Percentiles rank a stretch among this genome's conserved stretches.
These are phyloP conservation scores for Podarcis muralis DNA, from an alignment of 2,113 vertebrate species.

Conservation along the genomic window DNA sequence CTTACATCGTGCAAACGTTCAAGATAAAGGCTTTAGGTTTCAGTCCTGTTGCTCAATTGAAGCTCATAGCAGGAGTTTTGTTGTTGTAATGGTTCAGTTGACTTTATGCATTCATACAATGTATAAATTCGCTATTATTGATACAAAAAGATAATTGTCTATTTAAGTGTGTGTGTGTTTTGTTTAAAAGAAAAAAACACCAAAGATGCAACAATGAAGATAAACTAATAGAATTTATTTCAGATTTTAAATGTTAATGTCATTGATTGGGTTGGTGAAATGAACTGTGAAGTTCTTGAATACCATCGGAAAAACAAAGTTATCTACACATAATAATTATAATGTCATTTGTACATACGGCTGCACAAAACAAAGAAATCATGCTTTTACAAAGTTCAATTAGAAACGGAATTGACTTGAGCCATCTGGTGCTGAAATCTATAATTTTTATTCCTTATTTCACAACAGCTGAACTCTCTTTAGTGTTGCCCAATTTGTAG, in stretches of 20 bases:
- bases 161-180: background rate
- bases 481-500: constrained; percentile 8
- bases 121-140: constrained; percentile 14
- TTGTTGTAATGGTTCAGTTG: background rate
- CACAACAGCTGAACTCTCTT: background rate
- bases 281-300: constrained; percentile 23
- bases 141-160: background rate
- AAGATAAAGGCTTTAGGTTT: background rate
- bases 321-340: constrained; percentile 19
- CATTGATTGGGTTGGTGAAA: constrained; percentile 19
- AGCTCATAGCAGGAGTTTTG: background rate
- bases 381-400: background rate
- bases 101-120: background rate
- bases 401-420: background rate
- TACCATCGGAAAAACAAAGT: constrained; percentile 19
- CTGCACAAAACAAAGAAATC: background rate
- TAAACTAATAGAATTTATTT: constrained; percentile 6
- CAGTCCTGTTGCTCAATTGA: background rate
- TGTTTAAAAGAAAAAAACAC: too few relatives aligned
- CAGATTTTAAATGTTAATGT: constrained; percentile 23
- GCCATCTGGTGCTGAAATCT: constrained; percentile 8
- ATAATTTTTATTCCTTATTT: constrained; percentile 27
- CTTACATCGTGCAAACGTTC: background rate
- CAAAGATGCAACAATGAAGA: background rate
- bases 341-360: background rate